Conservation (phyloP, 35 echinoderm and acorn worm species). For the Stichopus chloronotus region DNA sequence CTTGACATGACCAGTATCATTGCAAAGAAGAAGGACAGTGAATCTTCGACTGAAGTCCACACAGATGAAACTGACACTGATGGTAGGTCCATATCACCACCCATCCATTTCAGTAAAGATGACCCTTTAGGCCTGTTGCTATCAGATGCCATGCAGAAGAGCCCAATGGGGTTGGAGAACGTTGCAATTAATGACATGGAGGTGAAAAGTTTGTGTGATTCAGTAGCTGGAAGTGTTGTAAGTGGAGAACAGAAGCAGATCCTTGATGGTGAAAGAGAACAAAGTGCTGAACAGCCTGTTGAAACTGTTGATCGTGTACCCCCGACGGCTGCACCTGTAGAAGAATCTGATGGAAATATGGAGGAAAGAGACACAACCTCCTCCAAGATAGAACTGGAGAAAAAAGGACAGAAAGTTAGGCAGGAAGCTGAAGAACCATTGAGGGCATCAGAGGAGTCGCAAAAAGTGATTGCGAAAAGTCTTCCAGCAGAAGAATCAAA, state of each 20-base stretch:
- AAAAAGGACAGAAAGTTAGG: background rate
- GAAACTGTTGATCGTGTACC: background rate
- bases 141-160: background rate
- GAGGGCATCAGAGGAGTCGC: background rate
- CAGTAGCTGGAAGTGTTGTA: background rate
- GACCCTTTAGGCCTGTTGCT: background rate
- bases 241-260: background rate
- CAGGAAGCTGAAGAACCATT: background rate
- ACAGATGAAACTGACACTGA: background rate
- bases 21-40: background rate
- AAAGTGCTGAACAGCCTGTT: background rate
- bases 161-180: background rate
- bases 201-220: background rate
- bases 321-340: background rate
- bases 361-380: background rate
- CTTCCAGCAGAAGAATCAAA: background rate
- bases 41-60: too few relatives aligned
- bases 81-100: slow-evolving; percentile 22
- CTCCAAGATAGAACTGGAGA: background rate
- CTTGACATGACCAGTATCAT: background rate
- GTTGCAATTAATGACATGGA: background rate
- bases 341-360: background rate
- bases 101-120: background rate
- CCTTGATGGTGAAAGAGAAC: background rate
- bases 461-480: background rate